Conservation (phyloP, 2,888 invertebrate genomes). For the Alcis repandata region DNA sequence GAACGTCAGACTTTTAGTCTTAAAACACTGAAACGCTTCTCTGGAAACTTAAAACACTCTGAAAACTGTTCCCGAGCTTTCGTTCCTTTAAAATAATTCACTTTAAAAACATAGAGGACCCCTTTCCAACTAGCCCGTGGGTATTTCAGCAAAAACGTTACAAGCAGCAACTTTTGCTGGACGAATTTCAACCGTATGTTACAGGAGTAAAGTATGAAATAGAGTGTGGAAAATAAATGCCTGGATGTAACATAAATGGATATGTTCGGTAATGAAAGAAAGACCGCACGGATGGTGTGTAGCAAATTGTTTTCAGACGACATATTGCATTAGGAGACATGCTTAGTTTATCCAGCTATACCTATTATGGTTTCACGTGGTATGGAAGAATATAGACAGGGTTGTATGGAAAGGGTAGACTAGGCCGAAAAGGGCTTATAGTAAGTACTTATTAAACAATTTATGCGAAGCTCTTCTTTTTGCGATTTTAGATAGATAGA, state of each 20-base stretch:
- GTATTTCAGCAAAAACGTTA: conserved; percentile 21
- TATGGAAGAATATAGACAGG: no score
- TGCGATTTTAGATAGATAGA: no score
- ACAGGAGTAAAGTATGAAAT: neutral
- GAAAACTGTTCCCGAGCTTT: conserved; percentile 41
- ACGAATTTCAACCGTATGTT: conserved; percentile 15
- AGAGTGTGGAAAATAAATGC: neutral
- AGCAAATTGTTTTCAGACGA: conserved; percentile 85
- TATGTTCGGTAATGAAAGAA: conserved; percentile 72
- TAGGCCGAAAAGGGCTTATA: no score
- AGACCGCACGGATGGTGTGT: conserved; percentile 77
- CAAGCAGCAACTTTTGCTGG: conserved; percentile 15
- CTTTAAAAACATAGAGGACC: conserved; percentile 62
- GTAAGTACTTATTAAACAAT: no score
- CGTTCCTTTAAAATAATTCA: conserved; percentile 61
- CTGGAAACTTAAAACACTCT: conserved; percentile 12
- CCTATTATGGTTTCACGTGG: conserved; percentile 11
- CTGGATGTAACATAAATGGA: conserved; percentile 50
- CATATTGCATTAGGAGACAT: conserved; percentile 74
- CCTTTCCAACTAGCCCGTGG: conserved; percentile 55
- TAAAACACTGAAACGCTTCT: conserved; percentile 20
- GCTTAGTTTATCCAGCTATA: conserved; percentile 43
- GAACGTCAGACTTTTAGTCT: neutral
- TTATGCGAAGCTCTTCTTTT: no score
- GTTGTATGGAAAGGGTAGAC: no score